Percentiles rank a stretch among this genome's conserved stretches.
Conservation (phyloP, 2,888 invertebrate genomes). For the Cetonia aurata region DNA sequence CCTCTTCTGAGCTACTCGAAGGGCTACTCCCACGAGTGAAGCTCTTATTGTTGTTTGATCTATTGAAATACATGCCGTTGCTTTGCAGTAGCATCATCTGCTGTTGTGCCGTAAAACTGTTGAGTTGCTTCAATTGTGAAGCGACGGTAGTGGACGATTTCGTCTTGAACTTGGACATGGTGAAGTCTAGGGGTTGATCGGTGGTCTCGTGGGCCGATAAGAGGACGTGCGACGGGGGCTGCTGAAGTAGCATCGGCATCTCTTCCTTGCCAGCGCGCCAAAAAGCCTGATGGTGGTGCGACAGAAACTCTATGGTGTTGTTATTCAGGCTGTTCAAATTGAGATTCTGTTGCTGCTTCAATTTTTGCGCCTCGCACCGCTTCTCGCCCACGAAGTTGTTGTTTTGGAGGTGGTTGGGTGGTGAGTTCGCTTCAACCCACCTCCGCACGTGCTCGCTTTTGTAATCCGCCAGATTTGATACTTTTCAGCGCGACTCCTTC, state of each 20-base stretch:
- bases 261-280: slow-evolving; percentile 62
- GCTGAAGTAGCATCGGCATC: slow-evolving; percentile 76
- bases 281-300: slow-evolving; percentile 56
- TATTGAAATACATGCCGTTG: slow-evolving; percentile 64
- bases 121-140: slow-evolving; percentile 63
- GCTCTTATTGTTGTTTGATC: slow-evolving; percentile 62
- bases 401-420: slow-evolving; percentile 67
- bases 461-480: slow-evolving; percentile 73
- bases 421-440: slow-evolving; percentile 71
- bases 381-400: slow-evolving; percentile 55
- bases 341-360: slow-evolving; percentile 56
- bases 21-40: slow-evolving; percentile 63
- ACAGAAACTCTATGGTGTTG: slow-evolving; percentile 69
- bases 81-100: slow-evolving; percentile 65
- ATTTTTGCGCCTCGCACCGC: slow-evolving; percentile 52
- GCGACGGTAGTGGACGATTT: slow-evolving; percentile 61
- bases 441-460: slow-evolving; percentile 72
- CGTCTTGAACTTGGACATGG: slow-evolving; percentile 73
- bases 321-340: slow-evolving; percentile 67
- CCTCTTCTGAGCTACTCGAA: slow-evolving; percentile 66
- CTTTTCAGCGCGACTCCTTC: slow-evolving; percentile 48
- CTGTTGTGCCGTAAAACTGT: slow-evolving; percentile 60
- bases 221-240: slow-evolving; percentile 66
- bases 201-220: slow-evolving; percentile 67
- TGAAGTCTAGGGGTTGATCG: slow-evolving; percentile 81